Evolutionary conservation across 2,113 vertebrate genomes (phyloP).

Genomic region (Bos indicus): DNA sequence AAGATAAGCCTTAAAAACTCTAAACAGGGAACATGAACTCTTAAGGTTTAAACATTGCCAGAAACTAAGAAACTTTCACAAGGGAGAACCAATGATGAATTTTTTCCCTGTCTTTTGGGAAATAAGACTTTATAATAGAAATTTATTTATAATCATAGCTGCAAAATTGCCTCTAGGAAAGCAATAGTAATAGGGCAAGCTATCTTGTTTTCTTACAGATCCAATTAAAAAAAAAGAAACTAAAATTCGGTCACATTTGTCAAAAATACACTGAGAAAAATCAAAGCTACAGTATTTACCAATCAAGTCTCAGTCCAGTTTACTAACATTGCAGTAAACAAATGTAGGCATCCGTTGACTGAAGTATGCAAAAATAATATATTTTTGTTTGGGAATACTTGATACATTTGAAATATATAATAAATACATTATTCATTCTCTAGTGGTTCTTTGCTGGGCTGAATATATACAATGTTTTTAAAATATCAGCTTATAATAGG

Average conservation of each 20-base stretch:
- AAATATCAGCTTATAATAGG: background rate
- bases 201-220: constrained; percentile 18
- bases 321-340: background rate
- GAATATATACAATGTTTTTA: constrained; percentile 34
- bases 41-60: constrained; percentile 21
- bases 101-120: constrained; percentile 45
- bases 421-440: constrained; percentile 50
- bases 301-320: background rate
- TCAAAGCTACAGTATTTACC: background rate
- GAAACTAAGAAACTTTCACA: constrained; percentile 32
- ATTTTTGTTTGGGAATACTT: background rate
- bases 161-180: constrained; percentile 62
- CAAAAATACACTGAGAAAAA: background rate
- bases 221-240: constrained; percentile 27
- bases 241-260: constrained; percentile 9
- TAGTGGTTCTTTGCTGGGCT: background rate
- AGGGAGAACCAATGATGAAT: constrained; percentile 36
- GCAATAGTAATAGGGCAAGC: background rate
- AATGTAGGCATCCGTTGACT: background rate
- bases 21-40: constrained; percentile 12
- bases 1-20: constrained; percentile 20
- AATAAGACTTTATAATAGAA: constrained; percentile 58
- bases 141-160: constrained; percentile 62
- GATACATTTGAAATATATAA: background rate
- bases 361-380: background rate